phyloP scores from a whole-genome alignment of 1,140 invertebrate genomes.

The Magallana gigas region DNA sequence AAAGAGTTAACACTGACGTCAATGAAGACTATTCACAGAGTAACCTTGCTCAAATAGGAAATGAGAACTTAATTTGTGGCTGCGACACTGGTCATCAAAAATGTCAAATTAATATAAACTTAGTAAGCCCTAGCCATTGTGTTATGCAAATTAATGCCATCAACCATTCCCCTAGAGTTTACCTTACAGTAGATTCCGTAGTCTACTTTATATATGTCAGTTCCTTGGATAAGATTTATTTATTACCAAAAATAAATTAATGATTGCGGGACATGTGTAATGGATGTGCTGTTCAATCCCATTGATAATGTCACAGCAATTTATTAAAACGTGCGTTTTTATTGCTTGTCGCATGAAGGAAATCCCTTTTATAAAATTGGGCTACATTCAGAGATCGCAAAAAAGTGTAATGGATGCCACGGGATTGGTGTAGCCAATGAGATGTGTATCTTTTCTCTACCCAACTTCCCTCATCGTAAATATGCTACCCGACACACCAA shows the following conservation, averaged over 20 bases:
- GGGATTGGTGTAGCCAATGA: neutral
- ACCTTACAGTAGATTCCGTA: no score
- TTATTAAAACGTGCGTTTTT: neutral
- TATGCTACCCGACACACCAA: constrained; percentile 1
- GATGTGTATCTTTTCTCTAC: neutral
- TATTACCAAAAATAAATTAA: constrained; percentile 4
- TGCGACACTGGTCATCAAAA: no score
- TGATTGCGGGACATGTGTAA: constrained; percentile 1
- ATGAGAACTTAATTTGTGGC: no score
- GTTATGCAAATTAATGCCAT: no score
- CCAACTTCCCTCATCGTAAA: neutral
- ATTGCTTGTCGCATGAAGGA: constrained; percentile 8
- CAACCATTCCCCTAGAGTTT: no score
- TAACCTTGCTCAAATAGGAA: no score
- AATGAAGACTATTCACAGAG: no score
- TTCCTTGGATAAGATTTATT: constrained; percentile 20
- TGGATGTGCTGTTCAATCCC: constrained; percentile 9
- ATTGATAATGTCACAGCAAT: neutral
- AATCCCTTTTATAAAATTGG: neutral
- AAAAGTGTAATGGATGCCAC: neutral
- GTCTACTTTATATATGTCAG: constrained; percentile 19
- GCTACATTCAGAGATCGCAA: neutral
- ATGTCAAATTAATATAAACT: no score
- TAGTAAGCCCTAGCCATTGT: no score
- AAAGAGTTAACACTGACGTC: no score